These are phyloP conservation scores for Drosophila nebulosa DNA, from an alignment of 1,140 invertebrate species.

Conservation along the genomic window DNA sequence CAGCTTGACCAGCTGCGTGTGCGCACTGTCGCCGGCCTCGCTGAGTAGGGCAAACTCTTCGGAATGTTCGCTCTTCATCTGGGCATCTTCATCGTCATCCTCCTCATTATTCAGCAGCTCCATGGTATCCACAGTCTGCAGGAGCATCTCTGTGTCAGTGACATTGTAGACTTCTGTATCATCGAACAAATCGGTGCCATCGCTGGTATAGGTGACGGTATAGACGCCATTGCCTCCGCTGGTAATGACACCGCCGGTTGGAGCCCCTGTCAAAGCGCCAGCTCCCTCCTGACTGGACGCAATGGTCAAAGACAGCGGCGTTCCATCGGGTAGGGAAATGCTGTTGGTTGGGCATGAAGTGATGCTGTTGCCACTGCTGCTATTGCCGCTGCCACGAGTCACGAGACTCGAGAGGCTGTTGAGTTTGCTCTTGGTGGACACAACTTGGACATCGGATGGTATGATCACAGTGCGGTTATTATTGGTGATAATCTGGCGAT, in stretches of 20 bases:
- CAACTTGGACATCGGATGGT: constrained; percentile 74
- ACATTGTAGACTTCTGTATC: constrained; percentile 88
- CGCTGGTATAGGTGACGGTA: constrained; percentile 75
- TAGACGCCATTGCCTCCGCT: constrained; percentile 62
- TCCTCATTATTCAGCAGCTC: constrained; percentile 87
- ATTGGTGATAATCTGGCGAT: constrained; percentile 73
- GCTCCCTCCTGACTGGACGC: constrained; percentile 42
- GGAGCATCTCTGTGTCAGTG: constrained; percentile 85
- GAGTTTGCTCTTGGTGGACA: constrained; percentile 65
- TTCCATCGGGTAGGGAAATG: constrained; percentile 61
- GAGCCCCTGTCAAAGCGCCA: constrained; percentile 8
- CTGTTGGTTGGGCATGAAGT: constrained; percentile 22
- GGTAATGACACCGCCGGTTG: constrained; percentile 30
- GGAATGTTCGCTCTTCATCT: constrained; percentile 83
- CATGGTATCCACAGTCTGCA: constrained; percentile 85
- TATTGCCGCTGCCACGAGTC: constrained; percentile 5
- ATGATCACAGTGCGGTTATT: constrained; percentile 77
- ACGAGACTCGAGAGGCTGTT: constrained; percentile 29
- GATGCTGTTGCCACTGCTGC: constrained; percentile 8
- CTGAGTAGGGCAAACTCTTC: constrained; percentile 67
- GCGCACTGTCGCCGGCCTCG: constrained; percentile 45
- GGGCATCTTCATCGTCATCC: constrained; percentile 83
- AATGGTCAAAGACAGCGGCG: constrained; percentile 72
- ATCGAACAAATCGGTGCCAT: constrained; percentile 65
- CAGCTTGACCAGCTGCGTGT: constrained; percentile 58